phyloP scores from a whole-genome alignment of 2,113 vertebrate genomes.

The Notarius quadriscutis region DNA sequence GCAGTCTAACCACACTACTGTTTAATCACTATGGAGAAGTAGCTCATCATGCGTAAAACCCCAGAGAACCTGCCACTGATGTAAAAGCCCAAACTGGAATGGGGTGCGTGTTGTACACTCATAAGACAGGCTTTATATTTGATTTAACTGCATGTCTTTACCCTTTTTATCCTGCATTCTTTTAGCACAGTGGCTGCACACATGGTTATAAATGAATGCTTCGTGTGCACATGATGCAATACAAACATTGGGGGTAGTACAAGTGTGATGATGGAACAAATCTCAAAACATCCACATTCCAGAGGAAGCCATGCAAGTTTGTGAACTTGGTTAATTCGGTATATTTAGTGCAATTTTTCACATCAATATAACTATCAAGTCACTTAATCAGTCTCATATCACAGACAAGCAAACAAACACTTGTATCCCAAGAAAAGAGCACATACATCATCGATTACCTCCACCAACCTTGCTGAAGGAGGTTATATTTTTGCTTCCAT shows the following conservation, averaged over 20 bases:
- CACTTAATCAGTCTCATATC: neutral
- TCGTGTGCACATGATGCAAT: neutral
- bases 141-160: neutral
- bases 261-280: neutral
- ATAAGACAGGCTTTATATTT: neutral
- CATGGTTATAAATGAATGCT: neutral
- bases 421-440: neutral
- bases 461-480: no score
- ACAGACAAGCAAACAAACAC: no score
- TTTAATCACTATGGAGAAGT: neutral
- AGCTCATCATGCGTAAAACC: neutral
- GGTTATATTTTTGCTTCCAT: neutral
- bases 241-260: neutral
- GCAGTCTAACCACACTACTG: neutral
- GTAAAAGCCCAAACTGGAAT: constrained; percentile 5
- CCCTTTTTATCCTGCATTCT: neutral
- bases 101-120: neutral
- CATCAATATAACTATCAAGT: neutral
- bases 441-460: neutral
- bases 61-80: neutral
- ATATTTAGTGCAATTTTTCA: neutral
- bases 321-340: neutral
- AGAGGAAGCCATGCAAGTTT: neutral
- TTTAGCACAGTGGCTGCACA: neutral
- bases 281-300: neutral